Base-by-base conservation (phyloP, 2,888 invertebrate genomes). In the Acronicta leporina region DNA sequence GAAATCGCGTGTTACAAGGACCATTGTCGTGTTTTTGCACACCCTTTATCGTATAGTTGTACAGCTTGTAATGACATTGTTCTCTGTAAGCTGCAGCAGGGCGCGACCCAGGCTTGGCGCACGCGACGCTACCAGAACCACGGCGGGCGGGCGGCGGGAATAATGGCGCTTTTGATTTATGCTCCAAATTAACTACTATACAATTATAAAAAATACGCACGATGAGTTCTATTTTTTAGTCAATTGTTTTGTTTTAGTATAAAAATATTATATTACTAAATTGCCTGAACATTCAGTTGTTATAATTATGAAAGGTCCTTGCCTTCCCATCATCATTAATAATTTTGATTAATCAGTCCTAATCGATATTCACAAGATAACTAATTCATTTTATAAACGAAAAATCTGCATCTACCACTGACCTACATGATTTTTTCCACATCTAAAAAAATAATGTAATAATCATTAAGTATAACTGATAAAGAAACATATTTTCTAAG, bases 81-180 rank as follows among this genome's bases (percentile, higher is more conserved):
- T 38, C 66, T 77, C 59, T 52, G 63, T 65, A 53, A 44, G 67
- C 59, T 71, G 79, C 79, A 73, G 75, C 59, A 73, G 82, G 89
- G 89, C 68, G 89, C 81, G 89, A 75, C 83, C 47, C 15, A 84
- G 88, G 87, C 86, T 86, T 80, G 88, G 83, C 84, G 64, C 90
- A 90, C 90, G 89, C 89, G 60, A 88, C 46, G 63, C 64, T 67
- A 63, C 64, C 50, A 38, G 38, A 20, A 20, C 38, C n/a, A n/a
- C n/a, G 38, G n/a, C 38, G n/a, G 38, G n/a, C 38, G n/a, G 38
- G 6, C n/a, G n/a, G n/a, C n/a, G 14, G 20, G 4, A 20, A 20
- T 78, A 77, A 82, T 79, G 61, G 73, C 41, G 43, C 51, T 72
- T 77, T 75, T 85, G 80, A 82, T 85, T 84, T 82, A 85, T 84